Base-by-base conservation (phyloP, 92 coral and sea anemone genomes). In the Zoanthus solanderi region DNA sequence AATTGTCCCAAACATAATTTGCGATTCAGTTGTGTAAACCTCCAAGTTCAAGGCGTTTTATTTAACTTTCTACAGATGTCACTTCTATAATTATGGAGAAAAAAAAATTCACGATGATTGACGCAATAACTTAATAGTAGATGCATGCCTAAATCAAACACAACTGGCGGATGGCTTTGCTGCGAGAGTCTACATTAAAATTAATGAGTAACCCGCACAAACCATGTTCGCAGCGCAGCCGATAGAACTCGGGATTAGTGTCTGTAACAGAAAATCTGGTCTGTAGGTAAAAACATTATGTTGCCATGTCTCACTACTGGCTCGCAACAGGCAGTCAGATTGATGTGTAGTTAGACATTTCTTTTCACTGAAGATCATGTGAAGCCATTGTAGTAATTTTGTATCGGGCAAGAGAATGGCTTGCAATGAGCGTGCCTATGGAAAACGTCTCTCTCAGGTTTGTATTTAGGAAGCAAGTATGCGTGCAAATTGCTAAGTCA, bases 181-280 rank as follows among this genome's bases (percentile, higher is more conserved):
- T 81, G 86, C 28, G 79, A 85, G 66, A 91, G 75, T 69, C 77
- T 75, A 85, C 93, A 94, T 93, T 94, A 94, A 94, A 93, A 94
- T 94, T 94, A 89, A 94, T 94, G 95, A 82, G 85, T 5, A 82
- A 88, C 90, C 87, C 57, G 81, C 89, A 92, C 86, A 92, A 87
- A 92, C 89, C 63, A 65, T 60, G 79, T 76, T 76, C 63, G 53
- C 61, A 66, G 75, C 46, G 75, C 85, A 53, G 75, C 28, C 75
- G 47, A 56, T 45, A 17, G 66, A 81, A 60, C 75, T 81, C 44
- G 76, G 85, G 85, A 45, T 37, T 18, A 71, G 60, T 46, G 23
- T 46, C 58, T 81, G 85, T 81, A 81, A 11, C 61, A 81, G 85
- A 10, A 44, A 66, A 31, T 81, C 28, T 23, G 56, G 11, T 28